Conservation (phyloP, 2,113 vertebrate species). For the Saimiri boliviensis region DNA sequence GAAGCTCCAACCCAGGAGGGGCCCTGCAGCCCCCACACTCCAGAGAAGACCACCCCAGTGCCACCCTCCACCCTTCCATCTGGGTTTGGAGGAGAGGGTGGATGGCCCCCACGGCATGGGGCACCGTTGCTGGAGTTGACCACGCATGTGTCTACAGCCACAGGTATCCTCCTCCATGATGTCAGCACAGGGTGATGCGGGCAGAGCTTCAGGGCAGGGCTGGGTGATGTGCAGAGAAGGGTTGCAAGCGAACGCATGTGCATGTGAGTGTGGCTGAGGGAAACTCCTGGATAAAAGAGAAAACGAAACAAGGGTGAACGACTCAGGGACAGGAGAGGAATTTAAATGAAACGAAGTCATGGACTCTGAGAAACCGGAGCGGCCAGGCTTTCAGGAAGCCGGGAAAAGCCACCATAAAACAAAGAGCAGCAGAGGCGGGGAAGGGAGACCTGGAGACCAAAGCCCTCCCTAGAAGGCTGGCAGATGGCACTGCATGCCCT, state of each 20-base stretch:
- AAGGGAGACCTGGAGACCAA: neutral
- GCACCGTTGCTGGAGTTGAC: neutral
- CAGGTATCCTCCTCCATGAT: neutral
- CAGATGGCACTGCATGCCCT: neutral
- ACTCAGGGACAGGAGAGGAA: neutral
- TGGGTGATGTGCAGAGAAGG: neutral
- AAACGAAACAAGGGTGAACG: neutral
- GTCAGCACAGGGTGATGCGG: neutral
- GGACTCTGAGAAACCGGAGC: neutral
- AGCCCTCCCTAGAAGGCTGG: neutral
- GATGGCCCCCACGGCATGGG: no score
- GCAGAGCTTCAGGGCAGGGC: neutral
- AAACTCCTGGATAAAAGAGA: neutral
- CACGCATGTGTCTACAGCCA: neutral
- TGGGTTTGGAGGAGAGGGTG: neutral
- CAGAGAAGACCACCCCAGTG: neutral
- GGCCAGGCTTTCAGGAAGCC: fast-evolving
- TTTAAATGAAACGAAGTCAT: neutral
- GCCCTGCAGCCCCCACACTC: no score
- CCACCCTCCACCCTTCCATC: neutral
- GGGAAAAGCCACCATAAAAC: neutral
- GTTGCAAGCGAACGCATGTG: no score
- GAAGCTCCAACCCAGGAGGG: no score
- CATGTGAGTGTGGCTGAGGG: neutral
- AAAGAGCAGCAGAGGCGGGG: neutral